Percentiles rank a stretch among this genome's conserved stretches.
Conservation (phyloP, 2,113 vertebrate genomes). For the Hymenochirus boettgeri region DNA sequence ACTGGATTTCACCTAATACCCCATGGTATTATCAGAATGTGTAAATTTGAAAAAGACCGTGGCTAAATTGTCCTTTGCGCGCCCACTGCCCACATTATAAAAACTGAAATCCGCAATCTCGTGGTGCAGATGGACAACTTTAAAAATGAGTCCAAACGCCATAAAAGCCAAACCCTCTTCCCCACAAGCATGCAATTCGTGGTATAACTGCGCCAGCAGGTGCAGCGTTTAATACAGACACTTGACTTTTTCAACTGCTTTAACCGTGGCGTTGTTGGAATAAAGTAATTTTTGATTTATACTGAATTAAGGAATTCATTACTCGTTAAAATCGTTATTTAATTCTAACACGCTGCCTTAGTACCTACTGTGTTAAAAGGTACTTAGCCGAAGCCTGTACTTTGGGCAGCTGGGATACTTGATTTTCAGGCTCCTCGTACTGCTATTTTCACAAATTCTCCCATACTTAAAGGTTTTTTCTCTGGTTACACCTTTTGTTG, state of each 20-base stretch:
- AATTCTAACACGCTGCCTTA: slow-evolving; percentile 28
- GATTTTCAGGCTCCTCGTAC: slow-evolving; percentile 27
- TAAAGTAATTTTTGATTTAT: slow-evolving; percentile 42
- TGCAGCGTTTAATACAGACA: slow-evolving; percentile 30
- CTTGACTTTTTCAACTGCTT: slow-evolving; percentile 36
- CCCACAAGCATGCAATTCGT: slow-evolving; percentile 26
- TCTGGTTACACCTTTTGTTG: slow-evolving; percentile 40
- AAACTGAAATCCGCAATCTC: slow-evolving; percentile 12
- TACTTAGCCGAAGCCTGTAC: slow-evolving; percentile 33
- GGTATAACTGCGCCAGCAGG: slow-evolving; percentile 28
- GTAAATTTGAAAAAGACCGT: slow-evolving; percentile 23
- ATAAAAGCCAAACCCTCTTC: slow-evolving; percentile 19
- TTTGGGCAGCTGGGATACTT: slow-evolving; percentile 37
- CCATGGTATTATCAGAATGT: slow-evolving; percentile 20
- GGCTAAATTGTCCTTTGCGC: slow-evolving; percentile 19
- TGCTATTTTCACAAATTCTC: slow-evolving; percentile 40
- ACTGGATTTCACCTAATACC: slow-evolving; percentile 20
- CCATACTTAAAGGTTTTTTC: slow-evolving; percentile 39
- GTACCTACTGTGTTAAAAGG: slow-evolving; percentile 41
- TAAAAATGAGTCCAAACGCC: slow-evolving; percentile 17
- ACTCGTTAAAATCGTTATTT: slow-evolving; percentile 42
- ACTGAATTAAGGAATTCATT: slow-evolving; percentile 41
- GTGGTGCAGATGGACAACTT: slow-evolving; percentile 17
- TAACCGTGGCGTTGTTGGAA: slow-evolving; percentile 35
- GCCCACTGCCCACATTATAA: slow-evolving; percentile 23